Base-by-base conservation (phyloP, 2,113 vertebrate species). In the Forbesichthys papilliferus region DNA sequence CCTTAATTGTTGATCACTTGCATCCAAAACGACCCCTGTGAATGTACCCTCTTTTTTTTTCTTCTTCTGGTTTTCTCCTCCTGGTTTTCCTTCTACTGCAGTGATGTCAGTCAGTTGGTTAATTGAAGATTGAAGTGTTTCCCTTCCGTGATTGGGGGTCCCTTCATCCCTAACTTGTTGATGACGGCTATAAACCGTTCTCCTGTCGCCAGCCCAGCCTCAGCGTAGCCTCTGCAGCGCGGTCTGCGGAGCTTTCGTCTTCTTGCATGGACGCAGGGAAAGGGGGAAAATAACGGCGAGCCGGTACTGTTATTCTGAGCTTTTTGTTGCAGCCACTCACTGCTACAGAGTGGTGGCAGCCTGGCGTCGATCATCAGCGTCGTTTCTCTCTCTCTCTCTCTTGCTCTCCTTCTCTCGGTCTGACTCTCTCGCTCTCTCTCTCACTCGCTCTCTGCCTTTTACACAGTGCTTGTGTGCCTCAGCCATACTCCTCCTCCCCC, bases 281-380 rank as follows among this genome's bases (percentile, higher is more conserved):
- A 82, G 84, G 61, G 62, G 54, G 73, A 75, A 89, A 83, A 88
- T 89, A 86, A 87, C 82, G 69, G 80, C 75, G 88, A 90, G 88
- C 81, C 84, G 11, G 85, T 70, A 89, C 92, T 91, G 92, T 91
- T 91, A 88, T 92, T 89, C 92, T 94, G 94, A 94, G 96, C 95
- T 96, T 96, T 95, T 95, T 94, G 93, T 95, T 95, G 96, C 93
- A 94, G 94, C 94, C 95, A 95, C 96, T 96, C 96, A 93, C 94
- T 93, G 94, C 96, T 96, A 94, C 96, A 97, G 96, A 96, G 91
- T 93, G 93, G 93, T 93, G 93, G 93, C 96, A 96, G 95, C 93
- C 96, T 99, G 95, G 97, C 96, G 95, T 98, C 95, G 96, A 94
- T 93, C 73, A 92, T 93, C 95, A 94, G 95, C 94, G 94, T 95